Evolutionary conservation across 2,113 vertebrate species (phyloP).

Genomic region (Balaenoptera acutorostrata): DNA sequence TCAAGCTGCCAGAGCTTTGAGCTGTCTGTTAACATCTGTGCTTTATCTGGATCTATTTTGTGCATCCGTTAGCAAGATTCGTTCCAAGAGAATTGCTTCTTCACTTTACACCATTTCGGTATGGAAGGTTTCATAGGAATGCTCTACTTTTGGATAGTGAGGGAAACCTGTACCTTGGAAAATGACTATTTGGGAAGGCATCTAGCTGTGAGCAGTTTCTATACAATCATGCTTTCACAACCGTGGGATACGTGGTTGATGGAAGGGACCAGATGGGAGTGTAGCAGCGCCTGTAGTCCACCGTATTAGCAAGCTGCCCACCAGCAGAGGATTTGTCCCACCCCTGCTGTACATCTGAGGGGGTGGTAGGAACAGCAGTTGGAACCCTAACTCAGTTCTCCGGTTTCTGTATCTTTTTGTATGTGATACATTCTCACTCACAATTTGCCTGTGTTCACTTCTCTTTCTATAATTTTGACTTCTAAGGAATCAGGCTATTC

Average conservation of each 20-base stretch:
- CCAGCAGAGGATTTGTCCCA: fast-evolving
- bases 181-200: background rate
- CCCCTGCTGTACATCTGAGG: fast-evolving
- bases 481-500: background rate
- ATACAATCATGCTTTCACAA: background rate
- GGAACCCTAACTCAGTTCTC: fast-evolving
- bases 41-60: background rate
- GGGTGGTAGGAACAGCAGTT: fast-evolving
- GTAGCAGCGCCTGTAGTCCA: fast-evolving
- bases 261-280: background rate
- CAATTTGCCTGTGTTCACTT: fast-evolving
- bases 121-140: background rate
- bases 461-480: background rate
- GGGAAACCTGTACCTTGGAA: background rate
- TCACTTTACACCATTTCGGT: fast-evolving
- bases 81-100: background rate
- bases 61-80: background rate
- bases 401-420: background rate
- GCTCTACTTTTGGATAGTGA: background rate
- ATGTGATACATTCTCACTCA: background rate
- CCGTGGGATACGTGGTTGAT: fast-evolving
- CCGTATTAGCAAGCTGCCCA: fast-evolving
- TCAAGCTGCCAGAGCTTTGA: too few relatives aligned
- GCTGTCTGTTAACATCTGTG: background rate
- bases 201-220: background rate